phyloP scores from a whole-genome alignment of 1,140 invertebrate genomes.

The Arctopsyche grandis region DNA sequence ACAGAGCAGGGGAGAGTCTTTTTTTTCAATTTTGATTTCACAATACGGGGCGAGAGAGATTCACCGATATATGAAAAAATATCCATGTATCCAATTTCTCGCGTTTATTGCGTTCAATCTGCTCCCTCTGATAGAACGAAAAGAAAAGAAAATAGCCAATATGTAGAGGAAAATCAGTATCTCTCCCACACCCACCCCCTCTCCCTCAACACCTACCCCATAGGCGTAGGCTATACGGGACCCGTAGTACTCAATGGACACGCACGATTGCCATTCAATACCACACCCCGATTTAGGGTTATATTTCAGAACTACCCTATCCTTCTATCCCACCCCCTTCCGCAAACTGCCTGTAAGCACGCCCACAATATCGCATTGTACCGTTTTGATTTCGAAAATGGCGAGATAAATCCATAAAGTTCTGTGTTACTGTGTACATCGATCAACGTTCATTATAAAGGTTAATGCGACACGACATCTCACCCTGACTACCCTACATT shows the following conservation, averaged over 20 bases:
- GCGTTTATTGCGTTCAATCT: conserved; percentile 20
- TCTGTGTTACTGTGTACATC: not conserved
- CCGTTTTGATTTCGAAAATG: conserved; percentile 4
- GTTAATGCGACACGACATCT: too few relatives aligned
- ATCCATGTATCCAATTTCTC: not conserved
- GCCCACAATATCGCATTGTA: conserved; percentile 22
- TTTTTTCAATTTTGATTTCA: too few relatives aligned
- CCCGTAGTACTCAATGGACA: conserved; percentile 17
- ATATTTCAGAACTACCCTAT: conserved; percentile 22
- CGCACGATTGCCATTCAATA: conserved; percentile 30
- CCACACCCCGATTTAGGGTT: conserved; percentile 30
- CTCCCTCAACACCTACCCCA: too few relatives aligned
- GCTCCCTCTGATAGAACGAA: not conserved
- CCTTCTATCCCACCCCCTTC: not conserved
- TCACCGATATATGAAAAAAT: not conserved
- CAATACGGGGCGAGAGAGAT: too few relatives aligned
- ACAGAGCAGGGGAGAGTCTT: too few relatives aligned
- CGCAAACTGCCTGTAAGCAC: conserved; percentile 11
- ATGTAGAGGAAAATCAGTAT: conserved; percentile 31
- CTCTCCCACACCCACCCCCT: not conserved
- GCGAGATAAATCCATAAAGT: not conserved
- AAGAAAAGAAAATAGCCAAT: conserved; percentile 16
- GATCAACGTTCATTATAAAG: not conserved
- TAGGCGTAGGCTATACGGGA: too few relatives aligned
- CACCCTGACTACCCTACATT: too few relatives aligned